Evolutionary conservation across 1,140 invertebrate species (phyloP).

Genomic region (Calosoma granatense): DNA sequence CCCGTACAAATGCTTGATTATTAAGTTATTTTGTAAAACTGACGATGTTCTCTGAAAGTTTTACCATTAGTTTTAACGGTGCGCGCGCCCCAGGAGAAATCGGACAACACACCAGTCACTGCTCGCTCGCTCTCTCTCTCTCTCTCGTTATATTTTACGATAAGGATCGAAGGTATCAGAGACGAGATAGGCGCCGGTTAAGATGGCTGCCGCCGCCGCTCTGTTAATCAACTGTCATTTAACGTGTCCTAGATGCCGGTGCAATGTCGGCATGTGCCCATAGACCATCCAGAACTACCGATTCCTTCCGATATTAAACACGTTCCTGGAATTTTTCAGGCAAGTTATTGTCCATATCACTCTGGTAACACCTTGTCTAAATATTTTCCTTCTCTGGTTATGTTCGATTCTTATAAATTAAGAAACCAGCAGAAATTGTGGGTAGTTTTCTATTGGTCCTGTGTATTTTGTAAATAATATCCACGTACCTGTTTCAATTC

Average conservation of each 20-base stretch:
- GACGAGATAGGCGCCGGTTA: constrained; percentile 1
- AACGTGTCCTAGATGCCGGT: not conserved
- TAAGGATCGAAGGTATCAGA: not conserved
- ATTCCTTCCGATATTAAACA: not conserved
- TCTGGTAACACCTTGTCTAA: too few species aligned
- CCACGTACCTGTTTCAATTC: too few species aligned
- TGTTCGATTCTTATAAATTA: too few species aligned
- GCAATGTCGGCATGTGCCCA: too few species aligned
- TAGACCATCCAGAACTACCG: too few species aligned
- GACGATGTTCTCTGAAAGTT: not conserved
- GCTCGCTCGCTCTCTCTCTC: too few species aligned
- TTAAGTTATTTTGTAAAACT: constrained; percentile 8
- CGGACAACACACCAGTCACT: not conserved
- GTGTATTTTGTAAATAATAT: too few species aligned
- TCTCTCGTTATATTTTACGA: constrained; percentile 2
- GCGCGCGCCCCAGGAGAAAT: not conserved
- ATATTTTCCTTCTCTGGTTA: too few species aligned
- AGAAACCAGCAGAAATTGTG: too few species aligned
- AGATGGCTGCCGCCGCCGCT: not conserved
- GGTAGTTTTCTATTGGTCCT: too few species aligned
- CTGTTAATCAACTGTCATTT: constrained; percentile 8
- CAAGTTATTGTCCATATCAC: too few species aligned
- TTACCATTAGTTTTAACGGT: constrained; percentile 5
- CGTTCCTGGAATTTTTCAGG: not conserved
- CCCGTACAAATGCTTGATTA: not conserved